These are phyloP conservation scores for Tichodroma muraria DNA, from an alignment of 2,113 vertebrate genomes.

Conservation along the genomic window DNA sequence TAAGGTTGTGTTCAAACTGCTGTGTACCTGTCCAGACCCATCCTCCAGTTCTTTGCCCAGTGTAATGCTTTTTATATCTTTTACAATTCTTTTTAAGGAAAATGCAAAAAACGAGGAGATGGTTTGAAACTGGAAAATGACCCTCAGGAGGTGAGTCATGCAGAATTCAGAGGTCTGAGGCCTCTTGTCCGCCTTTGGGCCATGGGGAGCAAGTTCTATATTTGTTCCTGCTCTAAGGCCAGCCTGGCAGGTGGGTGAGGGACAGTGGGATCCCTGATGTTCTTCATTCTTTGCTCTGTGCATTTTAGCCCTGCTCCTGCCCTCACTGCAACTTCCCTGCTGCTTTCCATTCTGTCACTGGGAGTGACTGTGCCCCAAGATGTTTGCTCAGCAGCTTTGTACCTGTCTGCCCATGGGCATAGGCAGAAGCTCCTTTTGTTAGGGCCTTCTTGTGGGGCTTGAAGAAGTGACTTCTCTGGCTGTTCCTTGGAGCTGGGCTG, in stretches of 20 bases:
- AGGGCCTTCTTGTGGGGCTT: background rate
- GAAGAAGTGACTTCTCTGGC: background rate
- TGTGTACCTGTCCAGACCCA: background rate
- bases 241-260: background rate
- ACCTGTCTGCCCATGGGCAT: background rate
- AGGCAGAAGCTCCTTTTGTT: background rate
- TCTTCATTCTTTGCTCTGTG: background rate
- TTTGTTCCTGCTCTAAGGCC: background rate
- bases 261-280: background rate
- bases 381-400: background rate
- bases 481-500: background rate
- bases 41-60: background rate
- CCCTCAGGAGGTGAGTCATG: slow-evolving; percentile 87
- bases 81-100: slow-evolving; percentile 75
- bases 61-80: background rate
- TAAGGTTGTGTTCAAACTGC: background rate
- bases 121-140: slow-evolving; percentile 95
- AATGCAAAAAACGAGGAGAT: slow-evolving; percentile 90
- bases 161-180: background rate
- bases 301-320: background rate
- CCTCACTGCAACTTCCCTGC: background rate
- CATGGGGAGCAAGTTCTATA: background rate
- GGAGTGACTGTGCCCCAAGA: background rate
- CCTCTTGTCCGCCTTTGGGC: background rate
- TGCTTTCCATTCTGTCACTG: background rate